Evolutionary conservation across 2,888 invertebrate genomes (phyloP).

Genomic region (Dusona sp.): DNA sequence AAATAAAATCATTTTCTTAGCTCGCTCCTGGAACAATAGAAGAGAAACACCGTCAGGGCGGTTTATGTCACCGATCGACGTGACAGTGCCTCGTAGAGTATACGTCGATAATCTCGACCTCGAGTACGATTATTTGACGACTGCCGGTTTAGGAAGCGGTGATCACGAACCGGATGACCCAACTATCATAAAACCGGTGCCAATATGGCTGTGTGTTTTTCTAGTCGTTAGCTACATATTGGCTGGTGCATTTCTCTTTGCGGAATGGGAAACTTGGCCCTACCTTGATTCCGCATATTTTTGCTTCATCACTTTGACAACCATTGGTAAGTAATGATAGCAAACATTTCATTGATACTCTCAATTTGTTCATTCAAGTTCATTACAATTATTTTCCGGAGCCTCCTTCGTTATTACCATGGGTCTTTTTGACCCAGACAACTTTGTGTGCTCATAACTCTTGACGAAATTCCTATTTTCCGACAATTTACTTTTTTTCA

Average conservation of each 20-base stretch:
- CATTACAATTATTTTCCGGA: background rate
- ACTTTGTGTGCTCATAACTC: background rate
- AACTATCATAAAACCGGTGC: slow-evolving; percentile 89
- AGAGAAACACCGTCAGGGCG: slow-evolving; percentile 85
- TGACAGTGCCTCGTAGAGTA: slow-evolving; percentile 87
- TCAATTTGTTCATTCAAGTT: too few species aligned
- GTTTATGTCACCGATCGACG: slow-evolving; percentile 90
- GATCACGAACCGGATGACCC: slow-evolving; percentile 70
- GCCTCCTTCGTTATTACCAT: background rate
- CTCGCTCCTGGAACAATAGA: slow-evolving; percentile 73
- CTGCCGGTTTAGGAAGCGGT: slow-evolving; percentile 84
- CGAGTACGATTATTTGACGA: slow-evolving; percentile 86
- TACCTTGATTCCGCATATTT: slow-evolving; percentile 96
- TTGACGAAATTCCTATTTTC: background rate
- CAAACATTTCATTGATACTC: background rate
- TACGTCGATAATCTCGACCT: slow-evolving; percentile 88
- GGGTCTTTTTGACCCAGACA: background rate
- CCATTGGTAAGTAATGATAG: slow-evolving; percentile 87
- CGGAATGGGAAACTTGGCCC: slow-evolving; percentile 94
- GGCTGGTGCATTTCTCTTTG: slow-evolving; percentile 94
- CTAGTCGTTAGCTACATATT: slow-evolving; percentile 95
- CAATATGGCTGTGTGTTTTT: slow-evolving; percentile 95
- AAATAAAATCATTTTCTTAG: slow-evolving; percentile 65
- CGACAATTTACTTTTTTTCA: too few species aligned
- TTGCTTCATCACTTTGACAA: slow-evolving; percentile 97